Base-by-base conservation (phyloP, 1,140 invertebrate genomes). In the Adoxophyes honmai region DNA sequence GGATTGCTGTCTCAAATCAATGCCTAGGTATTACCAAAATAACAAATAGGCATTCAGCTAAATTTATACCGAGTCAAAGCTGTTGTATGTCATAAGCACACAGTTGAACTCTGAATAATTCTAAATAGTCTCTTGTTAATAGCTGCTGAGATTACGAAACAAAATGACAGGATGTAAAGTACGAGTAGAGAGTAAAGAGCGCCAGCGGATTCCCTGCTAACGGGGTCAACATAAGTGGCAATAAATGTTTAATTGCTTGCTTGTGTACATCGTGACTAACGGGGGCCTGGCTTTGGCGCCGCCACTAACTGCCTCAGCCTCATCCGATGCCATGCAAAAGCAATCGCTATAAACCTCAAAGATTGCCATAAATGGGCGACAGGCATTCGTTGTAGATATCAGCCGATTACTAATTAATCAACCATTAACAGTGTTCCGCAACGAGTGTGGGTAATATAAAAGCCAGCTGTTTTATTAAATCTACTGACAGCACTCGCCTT, bases 221-320 rank as follows among this genome's bases (percentile, higher is more conserved):
- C 44, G 44, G 38, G 68, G 68, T 64, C 64, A 64, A 54, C 53
- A 42, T 56, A 62, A 66, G 62, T 62, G 62, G 59, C 64, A 64
- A 57, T 69, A 64, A 66, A 72, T 66, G 56, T 42, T 60, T 69
- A 64, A 69, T 66, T 65, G 61, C 21, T 53, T 37, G 33, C 53
- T 48, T 48, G 34, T 37, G 16, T 55, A 69, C 67, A 58, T 58
- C 58, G 53, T 48, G 39, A 51, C 37, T 61, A 62, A 64, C 63
- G 58, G 55, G 37, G 10, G 36, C 11, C 44, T 58, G 56, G 56
- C 33, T 38, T 38, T 5, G 18, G 34, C 36, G n/a, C 38, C 16
- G 42, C 33, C 14, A 51, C 21, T 48, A 48, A 48, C 16, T 21
- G 42, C 42, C 42, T 8, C 39, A 48, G 18, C 16, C 11, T 48